These are phyloP conservation scores for Trachymyrmex septentrionalis DNA, from an alignment of 1,140 invertebrate species.

Conservation along the genomic window DNA sequence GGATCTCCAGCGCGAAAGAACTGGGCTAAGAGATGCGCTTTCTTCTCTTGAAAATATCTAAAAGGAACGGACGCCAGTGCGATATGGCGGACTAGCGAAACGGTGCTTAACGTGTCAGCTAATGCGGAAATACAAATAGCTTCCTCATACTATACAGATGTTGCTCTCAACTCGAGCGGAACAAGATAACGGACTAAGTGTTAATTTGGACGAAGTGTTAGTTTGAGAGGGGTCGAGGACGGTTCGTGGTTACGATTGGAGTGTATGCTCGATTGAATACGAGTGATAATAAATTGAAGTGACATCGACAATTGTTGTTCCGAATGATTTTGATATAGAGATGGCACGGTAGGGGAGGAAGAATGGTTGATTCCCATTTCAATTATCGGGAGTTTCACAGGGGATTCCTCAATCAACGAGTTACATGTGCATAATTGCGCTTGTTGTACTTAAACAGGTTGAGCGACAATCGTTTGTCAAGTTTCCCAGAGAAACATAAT, in stretches of 20 bases:
- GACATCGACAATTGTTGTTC: slow-evolving; percentile 22
- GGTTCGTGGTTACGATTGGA: slow-evolving; percentile 1
- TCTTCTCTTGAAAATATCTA: not conserved
- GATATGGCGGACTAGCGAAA: not conserved
- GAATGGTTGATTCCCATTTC: slow-evolving; percentile 14
- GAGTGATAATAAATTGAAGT: slow-evolving; percentile 50
- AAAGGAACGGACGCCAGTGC: not conserved
- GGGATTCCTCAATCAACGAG: not conserved
- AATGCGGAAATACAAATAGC: slow-evolving; percentile 33
- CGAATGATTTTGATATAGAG: slow-evolving; percentile 23
- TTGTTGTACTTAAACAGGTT: not conserved
- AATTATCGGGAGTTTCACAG: slow-evolving; percentile 12
- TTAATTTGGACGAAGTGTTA: slow-evolving; percentile 26
- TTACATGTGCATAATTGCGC: not conserved
- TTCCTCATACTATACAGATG: slow-evolving; percentile 14
- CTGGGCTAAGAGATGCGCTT: slow-evolving; percentile 23
- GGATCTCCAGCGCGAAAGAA: slow-evolving; percentile 31
- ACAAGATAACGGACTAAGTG: slow-evolving; percentile 56
- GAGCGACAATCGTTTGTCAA: slow-evolving; percentile 6
- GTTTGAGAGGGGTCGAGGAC: slow-evolving; percentile 10
- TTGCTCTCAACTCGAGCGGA: slow-evolving; percentile 44
- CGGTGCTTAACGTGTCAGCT: not conserved
- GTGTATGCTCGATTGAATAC: slow-evolving; percentile 38
- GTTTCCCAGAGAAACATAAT: slow-evolving; percentile 27
- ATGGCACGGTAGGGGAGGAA: not conserved